phyloP scores from a whole-genome alignment of 2,888 invertebrate species.

The Drosophila crucigera region DNA sequence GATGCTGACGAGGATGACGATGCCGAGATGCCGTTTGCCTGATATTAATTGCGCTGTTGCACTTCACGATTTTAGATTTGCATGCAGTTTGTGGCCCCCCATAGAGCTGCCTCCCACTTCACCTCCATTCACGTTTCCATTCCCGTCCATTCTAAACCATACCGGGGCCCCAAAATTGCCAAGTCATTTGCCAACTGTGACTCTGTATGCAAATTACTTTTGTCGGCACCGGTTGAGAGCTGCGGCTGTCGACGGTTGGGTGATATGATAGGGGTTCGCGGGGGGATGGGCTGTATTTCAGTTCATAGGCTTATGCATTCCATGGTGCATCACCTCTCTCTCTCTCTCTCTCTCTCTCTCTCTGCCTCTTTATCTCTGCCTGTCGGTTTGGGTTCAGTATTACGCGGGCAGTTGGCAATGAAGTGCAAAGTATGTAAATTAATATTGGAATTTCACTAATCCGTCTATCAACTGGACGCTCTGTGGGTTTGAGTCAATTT shows the following conservation, averaged over 20 bases:
- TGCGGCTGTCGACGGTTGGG: conserved; percentile 14
- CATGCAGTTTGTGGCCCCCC: conserved; percentile 42
- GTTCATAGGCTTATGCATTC: conserved; percentile 47
- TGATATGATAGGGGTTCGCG: neutral
- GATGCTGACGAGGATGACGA: neutral
- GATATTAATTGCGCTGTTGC: conserved; percentile 71
- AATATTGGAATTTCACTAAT: conserved; percentile 73
- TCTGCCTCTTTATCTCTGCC: neutral
- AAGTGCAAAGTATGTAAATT: conserved; percentile 72
- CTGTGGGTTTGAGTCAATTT: conserved; percentile 9
- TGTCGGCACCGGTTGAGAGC: conserved; percentile 53
- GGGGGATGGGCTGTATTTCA: neutral
- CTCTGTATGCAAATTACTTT: conserved; percentile 68
- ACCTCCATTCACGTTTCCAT: neutral
- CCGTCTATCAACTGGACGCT: conserved; percentile 52
- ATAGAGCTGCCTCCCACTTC: neutral
- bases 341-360: neutral
- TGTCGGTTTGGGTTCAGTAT: conserved; percentile 11
- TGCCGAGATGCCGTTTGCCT: conserved; percentile 52
- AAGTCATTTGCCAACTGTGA: conserved; percentile 69
- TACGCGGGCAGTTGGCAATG: conserved; percentile 45
- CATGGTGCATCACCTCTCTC: conserved; percentile 18
- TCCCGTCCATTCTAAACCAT: conserved; percentile 1
- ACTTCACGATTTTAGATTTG: conserved; percentile 61
- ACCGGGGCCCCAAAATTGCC: conserved; percentile 50